Base-by-base conservation (phyloP, 23 tunicate genomes). In the Ciona savignyi region DNA sequence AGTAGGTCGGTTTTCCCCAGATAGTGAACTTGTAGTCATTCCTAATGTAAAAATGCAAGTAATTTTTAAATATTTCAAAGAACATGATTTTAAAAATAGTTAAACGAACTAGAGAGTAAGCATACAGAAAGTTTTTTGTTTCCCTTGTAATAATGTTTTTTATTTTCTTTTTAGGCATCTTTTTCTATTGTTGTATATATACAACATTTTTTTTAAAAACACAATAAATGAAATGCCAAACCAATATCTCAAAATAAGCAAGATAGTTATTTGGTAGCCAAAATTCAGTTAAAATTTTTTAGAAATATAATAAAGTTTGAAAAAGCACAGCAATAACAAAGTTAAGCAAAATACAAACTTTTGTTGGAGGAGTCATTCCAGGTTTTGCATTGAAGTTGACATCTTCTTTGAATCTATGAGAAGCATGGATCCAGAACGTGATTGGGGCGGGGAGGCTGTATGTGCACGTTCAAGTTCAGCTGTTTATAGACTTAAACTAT, bases 391-490 rank as follows among this genome's bases (percentile, higher is more conserved):
- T 20, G 90, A 83, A 19, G 97, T 66, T 0, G 97, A 90, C 32
- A 90, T 49, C 48, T 74, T 66, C 78, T 90, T 90, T 22, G 81
- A 32, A 42, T 90, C 97, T 34, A 48, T 34, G 2, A 67, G 68
- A 26, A 90, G 72, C 19, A 77, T 64, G 31, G 72, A 71, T 65
- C 30, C 27, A 26, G 77, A 30, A 60, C 85, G 48, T 0, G 56
- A 68, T 29, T 65, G 78, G 0, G 82, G 15, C 23, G 88, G 83
- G 1, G 81, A 82, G 0, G 70, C 68, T 56, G 71, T 68, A 51
- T 88, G 96, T 29, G 88, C 88, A 29, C 77, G 27, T 67, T 88
- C 96, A 28, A 88, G 62, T 70, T 88, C 96, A 29, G 88, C 96
- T 88, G 27, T 65, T 65, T 65, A 65, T 15, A 23, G n/a, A 65